Evolutionary conservation across 2,797 vertebrate species (phyloP).

Genomic region (Varecia variegata): DNA sequence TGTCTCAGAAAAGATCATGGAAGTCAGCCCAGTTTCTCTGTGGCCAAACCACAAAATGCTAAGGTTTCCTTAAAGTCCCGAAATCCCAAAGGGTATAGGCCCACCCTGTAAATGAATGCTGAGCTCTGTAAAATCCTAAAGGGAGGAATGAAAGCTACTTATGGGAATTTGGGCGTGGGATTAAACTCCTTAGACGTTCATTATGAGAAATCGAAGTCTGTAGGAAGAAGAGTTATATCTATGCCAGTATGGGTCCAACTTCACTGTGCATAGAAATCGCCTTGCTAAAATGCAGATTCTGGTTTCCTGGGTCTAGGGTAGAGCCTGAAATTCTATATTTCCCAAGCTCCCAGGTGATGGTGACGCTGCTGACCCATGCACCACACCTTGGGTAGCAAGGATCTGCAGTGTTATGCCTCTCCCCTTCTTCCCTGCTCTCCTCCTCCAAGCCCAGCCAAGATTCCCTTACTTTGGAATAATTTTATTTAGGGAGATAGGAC

Average conservation of each 20-base stretch:
- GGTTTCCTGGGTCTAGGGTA: not conserved
- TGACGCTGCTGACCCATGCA: not conserved
- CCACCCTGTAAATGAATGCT: constrained; percentile 41
- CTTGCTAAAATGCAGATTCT: not conserved
- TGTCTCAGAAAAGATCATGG: constrained; percentile 5
- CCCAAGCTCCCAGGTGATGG: not conserved
- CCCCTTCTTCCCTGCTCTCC: not conserved
- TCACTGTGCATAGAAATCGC: not conserved
- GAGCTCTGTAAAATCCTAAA: constrained; percentile 46
- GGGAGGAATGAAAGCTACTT: not conserved
- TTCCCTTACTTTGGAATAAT: not conserved
- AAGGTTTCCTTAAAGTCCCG: constrained; percentile 34
- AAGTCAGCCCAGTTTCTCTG: constrained; percentile 35
- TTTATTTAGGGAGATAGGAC: not conserved
- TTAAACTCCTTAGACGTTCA: not conserved
- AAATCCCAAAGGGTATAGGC: constrained; percentile 8
- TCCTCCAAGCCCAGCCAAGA: not conserved
- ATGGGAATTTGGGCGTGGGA: not conserved
- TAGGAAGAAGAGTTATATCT: not conserved
- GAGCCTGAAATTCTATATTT: not conserved
- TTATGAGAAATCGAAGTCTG: not conserved
- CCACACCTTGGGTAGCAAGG: not conserved
- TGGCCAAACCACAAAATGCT: constrained; percentile 60
- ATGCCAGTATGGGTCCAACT: not conserved
- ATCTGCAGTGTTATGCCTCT: rapidly evolving